Evolutionary conservation across 1,140 invertebrate species (phyloP), one percentile per base, ranked within the genome.

Genomic region (Achatina immaculata): DNA sequence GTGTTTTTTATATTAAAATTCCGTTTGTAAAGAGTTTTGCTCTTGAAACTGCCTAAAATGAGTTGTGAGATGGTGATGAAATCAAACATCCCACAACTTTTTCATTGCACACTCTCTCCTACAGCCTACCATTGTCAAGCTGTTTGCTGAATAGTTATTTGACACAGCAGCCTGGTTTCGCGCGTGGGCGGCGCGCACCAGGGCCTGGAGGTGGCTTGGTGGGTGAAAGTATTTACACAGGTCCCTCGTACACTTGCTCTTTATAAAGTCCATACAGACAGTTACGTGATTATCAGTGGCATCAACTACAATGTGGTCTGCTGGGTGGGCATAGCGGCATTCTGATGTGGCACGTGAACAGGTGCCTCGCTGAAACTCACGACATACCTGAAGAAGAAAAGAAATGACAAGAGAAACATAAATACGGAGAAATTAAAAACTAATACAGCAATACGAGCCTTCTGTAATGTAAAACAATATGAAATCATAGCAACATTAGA

Each of bases 241-340:
- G 91, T 95, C 95, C 91, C 96, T 95, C 89, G 94, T 94, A 93
- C 96, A 97, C 92, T 95, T 95, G 90, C 96, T 96, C 92, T 97
- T 98, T 94, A 98, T 95, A 94, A 96, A 96, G 94, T 98, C 96
- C 96, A 98, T 98, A 96, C 97, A 98, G 94, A 98, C 96, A 93
- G 96, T 98, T 94, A 98, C 92, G 80, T 90, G 95, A 94, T 96
- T 96, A 94, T 97, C 96, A 93, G 95, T 95, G 93, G 95, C 95
- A 94, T 96, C 95, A 94, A 95, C 93, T 65, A 86, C 88, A 79
- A 90, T 88, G 93, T 95, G 95, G 93, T 97, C 95, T 93, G 96
- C 95, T 93, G 97, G 96, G 94, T 98, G 97, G 93, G 97, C 97
- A 94, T 96, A 98, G 93, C 96, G 96, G 95, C 97, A 98, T 94